Conservation (phyloP, 2,797 vertebrate species). For the Eurystomus glaucurus region DNA sequence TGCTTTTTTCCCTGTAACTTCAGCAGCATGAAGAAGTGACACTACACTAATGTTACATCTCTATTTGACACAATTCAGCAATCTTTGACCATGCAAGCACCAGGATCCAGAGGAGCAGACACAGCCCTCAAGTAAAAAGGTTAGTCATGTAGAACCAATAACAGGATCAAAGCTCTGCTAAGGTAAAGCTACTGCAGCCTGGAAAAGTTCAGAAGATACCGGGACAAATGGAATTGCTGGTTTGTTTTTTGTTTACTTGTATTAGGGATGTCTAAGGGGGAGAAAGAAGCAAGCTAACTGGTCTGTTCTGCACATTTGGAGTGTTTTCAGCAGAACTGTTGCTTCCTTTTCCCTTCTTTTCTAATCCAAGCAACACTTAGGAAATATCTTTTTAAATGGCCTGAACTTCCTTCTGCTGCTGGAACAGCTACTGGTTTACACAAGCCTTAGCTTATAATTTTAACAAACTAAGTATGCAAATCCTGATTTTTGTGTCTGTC, state of each 20-base stretch:
- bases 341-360: neutral
- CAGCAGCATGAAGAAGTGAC: neutral
- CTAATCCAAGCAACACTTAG: neutral
- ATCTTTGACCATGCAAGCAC: neutral
- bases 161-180: neutral
- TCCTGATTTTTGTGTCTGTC: neutral
- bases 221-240: neutral
- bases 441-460: neutral
- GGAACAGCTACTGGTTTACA: neutral
- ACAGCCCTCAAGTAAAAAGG: rapidly evolving
- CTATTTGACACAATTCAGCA: rapidly evolving
- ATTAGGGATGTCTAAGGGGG: neutral
- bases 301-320: neutral
- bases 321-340: neutral
- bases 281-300: neutral
- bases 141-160: neutral
- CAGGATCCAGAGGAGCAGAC: neutral
- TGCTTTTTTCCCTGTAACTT: neutral
- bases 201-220: neutral
- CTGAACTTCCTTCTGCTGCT: neutral
- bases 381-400: neutral
- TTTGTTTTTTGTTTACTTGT: neutral
- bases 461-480: neutral
- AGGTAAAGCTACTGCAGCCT: neutral
- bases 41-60: neutral